These are phyloP conservation scores for Colostygia pectinataria DNA, from an alignment of 2,888 invertebrate species.

Conservation along the genomic window DNA sequence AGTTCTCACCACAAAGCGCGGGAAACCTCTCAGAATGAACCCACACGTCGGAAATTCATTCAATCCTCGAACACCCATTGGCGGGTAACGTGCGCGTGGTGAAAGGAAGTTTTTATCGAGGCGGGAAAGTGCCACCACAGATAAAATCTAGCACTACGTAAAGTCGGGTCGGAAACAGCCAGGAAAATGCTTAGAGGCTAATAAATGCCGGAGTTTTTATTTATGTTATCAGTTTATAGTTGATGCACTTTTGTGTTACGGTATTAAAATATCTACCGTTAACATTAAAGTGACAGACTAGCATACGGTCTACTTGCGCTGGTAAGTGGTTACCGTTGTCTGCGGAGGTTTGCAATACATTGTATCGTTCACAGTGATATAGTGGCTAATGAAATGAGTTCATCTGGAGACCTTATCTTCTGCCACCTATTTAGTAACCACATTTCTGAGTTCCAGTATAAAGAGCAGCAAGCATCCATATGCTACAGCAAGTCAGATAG, in stretches of 20 bases:
- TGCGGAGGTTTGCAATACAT: too few relatives aligned
- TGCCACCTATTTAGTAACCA: neutral
- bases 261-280: neutral
- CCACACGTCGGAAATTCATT: constrained; percentile 30
- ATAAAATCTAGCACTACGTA: constrained; percentile 32
- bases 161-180: constrained; percentile 25
- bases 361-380: too few relatives aligned
- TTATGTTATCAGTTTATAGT: constrained; percentile 10
- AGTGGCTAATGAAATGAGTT: too few relatives aligned
- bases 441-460: too few relatives aligned
- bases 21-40: constrained; percentile 10
- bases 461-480: too few relatives aligned
- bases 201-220: constrained; percentile 25
- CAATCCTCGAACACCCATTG: constrained; percentile 30
- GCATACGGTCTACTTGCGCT: too few relatives aligned
- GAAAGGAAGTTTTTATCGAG: constrained; percentile 34
- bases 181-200: constrained; percentile 24
- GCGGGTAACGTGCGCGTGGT: constrained; percentile 23
- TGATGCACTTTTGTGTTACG: constrained; percentile 7
- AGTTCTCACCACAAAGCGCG: constrained; percentile 8
- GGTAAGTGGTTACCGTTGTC: too few relatives aligned
- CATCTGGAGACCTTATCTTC: too few relatives aligned
- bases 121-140: constrained; percentile 33
- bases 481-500: too few relatives aligned
- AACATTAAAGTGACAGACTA: neutral